These are phyloP conservation scores for Rhorus exstirpatorius DNA, from an alignment of 2,888 invertebrate species.

Conservation along the genomic window DNA sequence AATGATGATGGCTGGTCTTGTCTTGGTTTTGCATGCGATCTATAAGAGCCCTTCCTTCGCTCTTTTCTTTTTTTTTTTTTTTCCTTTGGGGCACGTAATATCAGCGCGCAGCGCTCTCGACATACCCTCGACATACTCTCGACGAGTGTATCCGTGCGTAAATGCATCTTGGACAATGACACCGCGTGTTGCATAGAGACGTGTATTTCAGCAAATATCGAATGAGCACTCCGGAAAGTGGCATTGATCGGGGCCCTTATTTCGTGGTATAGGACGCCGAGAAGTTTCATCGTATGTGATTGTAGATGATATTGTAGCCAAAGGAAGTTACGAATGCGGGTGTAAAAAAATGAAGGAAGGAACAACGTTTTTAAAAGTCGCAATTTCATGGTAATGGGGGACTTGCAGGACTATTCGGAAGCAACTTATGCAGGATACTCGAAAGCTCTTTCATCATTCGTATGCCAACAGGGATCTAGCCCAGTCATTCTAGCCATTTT, in stretches of 20 bases:
- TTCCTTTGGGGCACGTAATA: not conserved
- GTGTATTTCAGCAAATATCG: slow-evolving; percentile 5
- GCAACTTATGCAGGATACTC: too few species aligned
- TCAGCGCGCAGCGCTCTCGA: slow-evolving; percentile 8
- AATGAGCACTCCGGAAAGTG: slow-evolving; percentile 52
- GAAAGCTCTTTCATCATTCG: too few species aligned
- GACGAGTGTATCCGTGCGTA: slow-evolving; percentile 83
- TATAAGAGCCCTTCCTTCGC: slow-evolving; percentile 39
- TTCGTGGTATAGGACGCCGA: slow-evolving; percentile 9
- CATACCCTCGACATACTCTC: not conserved
- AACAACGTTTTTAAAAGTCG: not conserved
- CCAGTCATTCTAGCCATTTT: too few species aligned
- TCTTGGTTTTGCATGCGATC: slow-evolving; percentile 65
- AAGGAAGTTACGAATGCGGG: not conserved
- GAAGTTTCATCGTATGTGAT: not conserved
- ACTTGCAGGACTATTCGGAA: too few species aligned
- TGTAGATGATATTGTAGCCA: not conserved
- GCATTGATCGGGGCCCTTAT: not conserved
- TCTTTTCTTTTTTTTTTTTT: not conserved
- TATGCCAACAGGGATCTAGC: too few species aligned
- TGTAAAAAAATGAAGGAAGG: not conserved
- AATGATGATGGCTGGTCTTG: slow-evolving; percentile 80
- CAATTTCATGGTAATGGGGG: too few species aligned
- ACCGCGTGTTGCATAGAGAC: slow-evolving; percentile 54
- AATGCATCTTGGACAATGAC: slow-evolving; percentile 75